These are phyloP conservation scores for Andrena fulva DNA, from an alignment of 2,888 invertebrate species.

Conservation along the genomic window DNA sequence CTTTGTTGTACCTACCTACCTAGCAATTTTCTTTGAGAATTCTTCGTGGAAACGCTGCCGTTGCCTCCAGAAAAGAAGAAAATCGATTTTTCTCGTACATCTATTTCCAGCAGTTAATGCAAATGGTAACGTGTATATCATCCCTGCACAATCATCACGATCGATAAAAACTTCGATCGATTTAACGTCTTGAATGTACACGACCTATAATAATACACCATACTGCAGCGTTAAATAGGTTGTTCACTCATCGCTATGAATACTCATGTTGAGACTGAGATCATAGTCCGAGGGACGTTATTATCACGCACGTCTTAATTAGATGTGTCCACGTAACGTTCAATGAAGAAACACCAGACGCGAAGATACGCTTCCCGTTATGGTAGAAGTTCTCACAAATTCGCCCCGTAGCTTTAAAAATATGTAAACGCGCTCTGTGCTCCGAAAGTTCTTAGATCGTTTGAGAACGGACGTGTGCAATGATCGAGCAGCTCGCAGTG, in stretches of 20 bases:
- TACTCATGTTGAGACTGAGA: conserved; percentile 8
- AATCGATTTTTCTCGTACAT: not conserved
- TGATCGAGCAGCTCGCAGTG: not conserved
- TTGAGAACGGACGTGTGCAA: not conserved
- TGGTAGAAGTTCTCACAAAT: not conserved
- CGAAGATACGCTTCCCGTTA: conserved; percentile 36
- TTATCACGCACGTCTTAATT: conserved; percentile 40
- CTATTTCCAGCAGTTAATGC: not conserved
- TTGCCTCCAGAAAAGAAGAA: not conserved
- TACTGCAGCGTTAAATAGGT: not conserved
- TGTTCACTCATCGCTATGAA: conserved; percentile 38
- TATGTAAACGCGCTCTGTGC: not conserved
- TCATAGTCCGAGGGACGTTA: conserved; percentile 27
- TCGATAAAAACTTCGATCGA: conserved; percentile 3
- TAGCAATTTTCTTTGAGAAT: too few relatives aligned
- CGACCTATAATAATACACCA: not conserved
- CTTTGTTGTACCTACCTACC: not conserved
- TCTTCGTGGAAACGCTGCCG: not conserved
- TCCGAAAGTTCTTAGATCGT: not conserved
- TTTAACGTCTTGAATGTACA: not conserved
- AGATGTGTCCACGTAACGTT: conserved; percentile 30
- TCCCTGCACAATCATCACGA: not conserved
- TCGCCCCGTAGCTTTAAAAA: not conserved
- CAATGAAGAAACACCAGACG: not conserved
- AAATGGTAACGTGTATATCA: not conserved